phyloP scores from a whole-genome alignment of 92 coral and sea anemone genomes.

The Epizoanthus stellaris region DNA sequence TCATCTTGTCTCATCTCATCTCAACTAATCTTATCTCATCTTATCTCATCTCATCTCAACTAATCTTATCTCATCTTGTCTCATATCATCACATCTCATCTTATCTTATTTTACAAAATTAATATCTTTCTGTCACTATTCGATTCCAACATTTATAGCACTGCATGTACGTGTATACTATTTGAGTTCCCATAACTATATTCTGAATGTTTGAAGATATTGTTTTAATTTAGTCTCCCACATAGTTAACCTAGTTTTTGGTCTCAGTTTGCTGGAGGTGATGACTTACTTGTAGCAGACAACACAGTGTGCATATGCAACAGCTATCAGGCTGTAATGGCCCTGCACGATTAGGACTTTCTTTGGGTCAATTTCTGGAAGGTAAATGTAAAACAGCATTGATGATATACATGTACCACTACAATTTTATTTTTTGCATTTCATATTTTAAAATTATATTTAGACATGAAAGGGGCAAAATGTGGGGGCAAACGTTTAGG shows the following conservation, averaged over 20 bases:
- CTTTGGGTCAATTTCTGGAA: slow-evolving; percentile 80
- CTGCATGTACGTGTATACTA: background rate
- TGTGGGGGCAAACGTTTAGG: too few relatives aligned
- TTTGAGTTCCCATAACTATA: too few relatives aligned
- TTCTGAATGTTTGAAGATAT: too few relatives aligned
- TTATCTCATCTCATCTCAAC: background rate
- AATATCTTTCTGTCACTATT: background rate
- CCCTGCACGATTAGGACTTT: slow-evolving; percentile 91
- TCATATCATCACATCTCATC: too few relatives aligned
- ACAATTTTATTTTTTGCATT: too few relatives aligned
- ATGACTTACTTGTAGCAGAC: slow-evolving; percentile 89
- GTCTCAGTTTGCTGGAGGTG: background rate
- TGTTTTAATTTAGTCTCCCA: too few relatives aligned
- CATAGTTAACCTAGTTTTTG: background rate
- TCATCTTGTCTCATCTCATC: too few relatives aligned
- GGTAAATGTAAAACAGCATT: background rate
- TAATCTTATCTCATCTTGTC: background rate
- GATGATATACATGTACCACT: too few relatives aligned
- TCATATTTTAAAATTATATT: too few relatives aligned
- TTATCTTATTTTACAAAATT: background rate
- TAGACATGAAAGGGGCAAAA: too few relatives aligned
- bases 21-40: background rate
- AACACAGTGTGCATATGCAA: slow-evolving; percentile 95
- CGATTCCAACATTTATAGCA: background rate
- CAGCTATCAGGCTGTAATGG: slow-evolving; percentile 94